Percentiles rank a stretch among this genome's conserved stretches.
Evolutionary conservation across 1,140 invertebrate genomes (phyloP).

Genomic region (Asbolus verrucosus): DNA sequence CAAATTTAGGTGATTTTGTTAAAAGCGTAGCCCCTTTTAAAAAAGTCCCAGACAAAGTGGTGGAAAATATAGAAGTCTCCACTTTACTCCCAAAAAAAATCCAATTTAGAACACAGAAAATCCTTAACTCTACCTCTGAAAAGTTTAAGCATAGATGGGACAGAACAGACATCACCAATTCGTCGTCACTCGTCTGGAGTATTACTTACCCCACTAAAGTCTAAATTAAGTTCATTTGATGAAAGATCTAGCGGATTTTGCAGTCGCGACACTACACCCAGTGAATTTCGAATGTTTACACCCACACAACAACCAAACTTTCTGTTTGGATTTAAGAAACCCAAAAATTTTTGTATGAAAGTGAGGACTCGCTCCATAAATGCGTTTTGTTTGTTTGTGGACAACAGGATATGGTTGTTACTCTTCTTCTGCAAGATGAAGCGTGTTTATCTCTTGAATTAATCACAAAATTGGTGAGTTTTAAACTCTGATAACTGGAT

Average conservation of each 20-base stretch:
- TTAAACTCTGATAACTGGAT: not conserved
- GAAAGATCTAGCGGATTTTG: slow-evolving; percentile 77
- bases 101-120: slow-evolving; percentile 70
- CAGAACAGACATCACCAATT: slow-evolving; percentile 53
- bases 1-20: slow-evolving; percentile 26
- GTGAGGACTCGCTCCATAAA: slow-evolving; percentile 66
- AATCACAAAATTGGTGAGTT: slow-evolving; percentile 77
- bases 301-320: slow-evolving; percentile 55
- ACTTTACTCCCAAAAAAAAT: no score
- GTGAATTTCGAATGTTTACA: slow-evolving; percentile 24
- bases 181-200: slow-evolving; percentile 70
- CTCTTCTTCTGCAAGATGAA: slow-evolving; percentile 76
- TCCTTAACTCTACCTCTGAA: slow-evolving; percentile 79
- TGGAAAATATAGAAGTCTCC: slow-evolving; percentile 36
- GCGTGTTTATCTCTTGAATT: slow-evolving; percentile 72
- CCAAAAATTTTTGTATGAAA: slow-evolving; percentile 54
- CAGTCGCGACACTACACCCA: slow-evolving; percentile 76
- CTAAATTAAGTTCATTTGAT: slow-evolving; percentile 79
- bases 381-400: slow-evolving; percentile 80
- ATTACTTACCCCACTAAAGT: slow-evolving; percentile 84
- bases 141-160: slow-evolving; percentile 69
- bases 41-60: slow-evolving; percentile 47
- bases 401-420: slow-evolving; percentile 81
- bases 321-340: slow-evolving; percentile 41
- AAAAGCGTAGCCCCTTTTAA: slow-evolving; percentile 2